Conservation (phyloP, 1,140 invertebrate genomes). For the Drosophila takahashii region DNA sequence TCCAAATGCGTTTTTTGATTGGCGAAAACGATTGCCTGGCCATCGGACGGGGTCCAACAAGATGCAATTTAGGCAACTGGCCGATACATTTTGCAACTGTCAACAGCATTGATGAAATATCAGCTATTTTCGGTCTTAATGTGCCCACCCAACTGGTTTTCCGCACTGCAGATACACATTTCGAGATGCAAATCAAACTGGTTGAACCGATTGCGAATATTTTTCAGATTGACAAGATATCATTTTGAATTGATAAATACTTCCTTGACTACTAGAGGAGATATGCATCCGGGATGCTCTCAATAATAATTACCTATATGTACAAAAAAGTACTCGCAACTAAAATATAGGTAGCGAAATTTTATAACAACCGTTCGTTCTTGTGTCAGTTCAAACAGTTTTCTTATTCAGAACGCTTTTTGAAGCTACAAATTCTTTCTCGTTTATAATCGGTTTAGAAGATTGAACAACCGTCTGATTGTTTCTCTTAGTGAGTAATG, state of each 20-base stretch:
- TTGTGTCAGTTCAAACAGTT: no score
- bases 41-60: neutral
- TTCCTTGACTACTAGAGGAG: constrained; percentile 17
- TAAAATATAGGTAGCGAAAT: no score
- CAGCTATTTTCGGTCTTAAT: constrained; percentile 32
- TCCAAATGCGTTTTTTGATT: constrained; percentile 50
- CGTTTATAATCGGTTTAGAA: constrained; percentile 15
- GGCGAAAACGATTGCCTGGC: constrained; percentile 22
- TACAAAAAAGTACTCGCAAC: no score
- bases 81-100: constrained; percentile 37
- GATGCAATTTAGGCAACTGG: constrained; percentile 22
- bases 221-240: constrained; percentile 40
- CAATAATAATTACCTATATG: neutral
- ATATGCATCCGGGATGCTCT: constrained; percentile 17
- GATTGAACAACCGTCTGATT: constrained; percentile 11
- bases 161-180: constrained; percentile 24
- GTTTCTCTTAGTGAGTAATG: constrained; percentile 13
- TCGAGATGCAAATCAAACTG: constrained; percentile 53
- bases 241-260: constrained; percentile 48
- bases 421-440: neutral
- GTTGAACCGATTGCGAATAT: constrained; percentile 36
- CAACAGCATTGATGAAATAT: constrained; percentile 34
- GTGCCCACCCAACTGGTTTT: constrained; percentile 40
- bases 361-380: no score
- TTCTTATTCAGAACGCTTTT: no score